These are phyloP conservation scores for Himalopsyche phryganea DNA, from an alignment of 1,140 invertebrate genomes.

Conservation along the genomic window DNA sequence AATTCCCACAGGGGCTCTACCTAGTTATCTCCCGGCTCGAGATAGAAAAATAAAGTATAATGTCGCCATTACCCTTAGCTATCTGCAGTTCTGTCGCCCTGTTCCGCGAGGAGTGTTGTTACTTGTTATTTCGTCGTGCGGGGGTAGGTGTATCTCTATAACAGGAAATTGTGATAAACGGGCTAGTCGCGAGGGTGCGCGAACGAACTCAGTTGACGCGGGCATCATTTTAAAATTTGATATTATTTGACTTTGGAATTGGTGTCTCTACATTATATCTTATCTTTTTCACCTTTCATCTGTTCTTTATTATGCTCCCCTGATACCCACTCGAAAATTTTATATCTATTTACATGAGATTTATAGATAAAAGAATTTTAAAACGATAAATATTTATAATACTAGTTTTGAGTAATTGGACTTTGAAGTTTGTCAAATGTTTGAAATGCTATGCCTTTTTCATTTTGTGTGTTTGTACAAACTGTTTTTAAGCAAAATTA, in stretches of 20 bases:
- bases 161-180: slow-evolving; percentile 34
- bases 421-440: no score
- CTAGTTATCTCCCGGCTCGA: slow-evolving; percentile 33
- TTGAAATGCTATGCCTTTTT: no score
- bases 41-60: slow-evolving; percentile 36
- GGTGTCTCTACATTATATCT: slow-evolving; percentile 18
- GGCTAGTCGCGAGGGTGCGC: slow-evolving; percentile 14
- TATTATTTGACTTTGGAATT: slow-evolving; percentile 32
- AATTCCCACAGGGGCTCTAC: slow-evolving; percentile 32
- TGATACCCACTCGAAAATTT: no score
- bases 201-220: slow-evolving; percentile 15
- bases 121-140: slow-evolving; percentile 10
- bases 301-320: no score
- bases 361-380: no score
- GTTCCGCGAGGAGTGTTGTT: slow-evolving; percentile 7
- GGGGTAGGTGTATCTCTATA: slow-evolving; percentile 25
- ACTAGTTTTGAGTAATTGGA: no score
- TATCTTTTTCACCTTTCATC: neutral
- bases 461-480: no score
- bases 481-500: no score
- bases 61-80: slow-evolving; percentile 34
- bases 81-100: slow-evolving; percentile 25
- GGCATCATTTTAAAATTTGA: slow-evolving; percentile 30
- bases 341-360: no score
- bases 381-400: no score